Base-by-base conservation (phyloP, 1,140 invertebrate species). In the Apocrypta bakeri region DNA sequence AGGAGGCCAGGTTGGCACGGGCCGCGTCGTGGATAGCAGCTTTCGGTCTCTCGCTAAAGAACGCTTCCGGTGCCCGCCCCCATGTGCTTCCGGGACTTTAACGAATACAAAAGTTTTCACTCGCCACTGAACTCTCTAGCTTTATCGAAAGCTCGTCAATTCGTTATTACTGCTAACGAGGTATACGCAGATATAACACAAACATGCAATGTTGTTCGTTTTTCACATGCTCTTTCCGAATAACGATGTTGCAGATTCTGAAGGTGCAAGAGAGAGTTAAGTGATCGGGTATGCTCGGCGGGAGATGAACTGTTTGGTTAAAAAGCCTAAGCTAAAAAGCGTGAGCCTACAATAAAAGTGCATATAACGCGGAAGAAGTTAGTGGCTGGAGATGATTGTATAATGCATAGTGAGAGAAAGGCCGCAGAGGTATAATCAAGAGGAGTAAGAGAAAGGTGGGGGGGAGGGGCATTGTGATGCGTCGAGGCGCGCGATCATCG, bases 1-100 rank as follows among this genome's bases (percentile, higher is more conserved):
- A 0, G 27, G 24, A 66, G 25, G 86, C 85, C 87, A 89, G 88
- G 87, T 88, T 88, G 84, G 81, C 84, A 84, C 86, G 84, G 87
- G 84, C 85, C 84, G 88, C 81, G 86, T 79, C 81, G 82, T 86
- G 42, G 84, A 80, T 81, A 86, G 80, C 86, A 83, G 37, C 56
- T 74, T 82, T 81, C 73, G 63, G 31, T 68, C 12, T 33, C 66
- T 25, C 7, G n/a, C 21, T 17, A 71, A 29, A 40, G 31, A 74
- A 37, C 66, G 24, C 66, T 40, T 64, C 64, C 33, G 73, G n/a
- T n/a, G 2, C 14, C 21, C 31, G 2, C 14, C 21, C 25, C 84
- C 87, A 88, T 87, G 87, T 88, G 86, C 85, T 86, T 80, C 79
- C 68, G 61, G 14, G 25, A 33, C 25, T 61, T 40, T 12, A n/a